Evolutionary conservation across 2,113 vertebrate species (phyloP).

Genomic region (Mellivora capensis): DNA sequence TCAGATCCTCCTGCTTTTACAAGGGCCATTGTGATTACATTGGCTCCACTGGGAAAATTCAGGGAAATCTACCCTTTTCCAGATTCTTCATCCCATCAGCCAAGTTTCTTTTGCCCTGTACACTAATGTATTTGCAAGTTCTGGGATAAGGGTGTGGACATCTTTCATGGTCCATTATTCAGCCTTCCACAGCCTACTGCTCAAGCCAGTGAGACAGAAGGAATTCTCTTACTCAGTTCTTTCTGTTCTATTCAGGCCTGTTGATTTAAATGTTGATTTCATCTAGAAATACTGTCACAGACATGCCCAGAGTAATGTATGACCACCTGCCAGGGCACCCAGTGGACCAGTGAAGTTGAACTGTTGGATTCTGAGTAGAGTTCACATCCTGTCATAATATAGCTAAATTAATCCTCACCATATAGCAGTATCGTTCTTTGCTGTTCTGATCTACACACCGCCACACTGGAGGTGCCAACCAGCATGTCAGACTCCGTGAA

Average conservation of each 20-base stretch:
- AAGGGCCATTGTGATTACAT: not conserved
- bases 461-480: not conserved
- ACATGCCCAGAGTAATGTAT: not conserved
- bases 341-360: not conserved
- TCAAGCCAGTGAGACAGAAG: not conserved
- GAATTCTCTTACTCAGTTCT: not conserved
- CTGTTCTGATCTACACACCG: not conserved
- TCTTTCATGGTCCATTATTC: not conserved
- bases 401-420: not conserved
- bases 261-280: not conserved
- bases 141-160: not conserved
- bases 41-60: not conserved
- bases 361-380: not conserved
- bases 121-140: not conserved
- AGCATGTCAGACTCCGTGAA: not conserved
- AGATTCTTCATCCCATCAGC: not conserved
- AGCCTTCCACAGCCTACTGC: not conserved
- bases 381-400: not conserved
- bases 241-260: not conserved
- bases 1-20: not conserved
- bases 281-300: not conserved
- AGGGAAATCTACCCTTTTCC: not conserved
- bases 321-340: not conserved
- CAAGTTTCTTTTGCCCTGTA: not conserved
- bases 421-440: not conserved